Percentiles rank a stretch among this genome's conserved stretches.
Conservation (phyloP, 1,140 invertebrate species). For the Leptinotarsa texana region DNA sequence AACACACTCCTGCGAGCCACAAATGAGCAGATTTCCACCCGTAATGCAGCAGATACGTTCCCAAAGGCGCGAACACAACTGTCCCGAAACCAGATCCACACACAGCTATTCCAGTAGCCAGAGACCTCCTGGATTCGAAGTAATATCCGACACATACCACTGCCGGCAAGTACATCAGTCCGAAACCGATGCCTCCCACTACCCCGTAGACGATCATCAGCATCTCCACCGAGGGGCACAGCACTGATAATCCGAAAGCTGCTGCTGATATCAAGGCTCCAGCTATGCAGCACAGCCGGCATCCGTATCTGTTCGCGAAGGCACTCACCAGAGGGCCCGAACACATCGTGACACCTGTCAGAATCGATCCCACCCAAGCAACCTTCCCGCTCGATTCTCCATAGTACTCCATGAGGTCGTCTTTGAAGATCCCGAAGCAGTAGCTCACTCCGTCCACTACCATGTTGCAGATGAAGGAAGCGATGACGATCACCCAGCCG, state of each 20-base stretch:
- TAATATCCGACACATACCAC: constrained; percentile 98
- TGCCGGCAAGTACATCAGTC: constrained; percentile 95
- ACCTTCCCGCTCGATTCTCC: constrained; percentile 81
- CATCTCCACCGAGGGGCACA: constrained; percentile 81
- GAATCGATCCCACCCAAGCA: constrained; percentile 91
- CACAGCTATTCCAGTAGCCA: constrained; percentile 97
- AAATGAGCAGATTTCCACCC: constrained; percentile 91
- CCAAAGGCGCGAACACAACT: constrained; percentile 89
- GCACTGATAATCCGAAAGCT: constrained; percentile 87
- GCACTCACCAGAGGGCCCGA: constrained; percentile 94
- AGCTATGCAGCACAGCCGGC: constrained; percentile 87
- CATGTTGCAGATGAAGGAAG: constrained; percentile 97
- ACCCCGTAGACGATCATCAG: constrained; percentile 95
- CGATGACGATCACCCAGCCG: constrained; percentile 92
- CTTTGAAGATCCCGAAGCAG: constrained; percentile 88
- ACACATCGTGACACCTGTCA: constrained; percentile 68
- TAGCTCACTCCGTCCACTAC: constrained; percentile 97
- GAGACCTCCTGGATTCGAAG: constrained; percentile 93
- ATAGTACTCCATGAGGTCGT: constrained; percentile 80
- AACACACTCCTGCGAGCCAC: constrained; percentile 87
- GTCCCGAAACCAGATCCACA: constrained; percentile 96
- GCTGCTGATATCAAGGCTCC: constrained; percentile 82
- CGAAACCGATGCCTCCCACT: constrained; percentile 93
- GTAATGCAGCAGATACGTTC: constrained; percentile 75
- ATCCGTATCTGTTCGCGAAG: constrained; percentile 94